Conservation (phyloP, 1,140 invertebrate genomes). For the Drosophila pectinifera region DNA sequence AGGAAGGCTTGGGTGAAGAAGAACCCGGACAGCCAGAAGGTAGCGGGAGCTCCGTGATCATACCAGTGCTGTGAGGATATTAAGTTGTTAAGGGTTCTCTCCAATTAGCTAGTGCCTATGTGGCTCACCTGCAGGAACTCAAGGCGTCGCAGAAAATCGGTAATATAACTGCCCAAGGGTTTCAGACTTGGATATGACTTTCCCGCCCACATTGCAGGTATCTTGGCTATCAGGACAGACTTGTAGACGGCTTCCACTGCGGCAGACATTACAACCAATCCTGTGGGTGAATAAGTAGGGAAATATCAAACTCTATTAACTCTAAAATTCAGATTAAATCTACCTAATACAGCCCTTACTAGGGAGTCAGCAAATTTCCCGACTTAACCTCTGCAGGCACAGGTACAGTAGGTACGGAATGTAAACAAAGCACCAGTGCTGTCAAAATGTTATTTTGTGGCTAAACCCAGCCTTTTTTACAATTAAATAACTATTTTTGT, state of each 20-base stretch:
- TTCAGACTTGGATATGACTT: constrained; percentile 97
- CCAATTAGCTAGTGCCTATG: no score
- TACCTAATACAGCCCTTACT: no score
- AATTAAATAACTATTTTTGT: no score
- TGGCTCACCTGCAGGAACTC: constrained; percentile 90
- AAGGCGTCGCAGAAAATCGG: constrained; percentile 93
- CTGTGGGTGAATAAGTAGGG: constrained; percentile 79
- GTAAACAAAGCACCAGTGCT: no score
- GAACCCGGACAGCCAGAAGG: constrained; percentile 97
- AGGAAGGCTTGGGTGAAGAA: constrained; percentile 98
- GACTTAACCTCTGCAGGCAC: no score
- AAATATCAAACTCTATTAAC: background rate
- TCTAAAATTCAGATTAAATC: no score
- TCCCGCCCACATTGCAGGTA: constrained; percentile 93
- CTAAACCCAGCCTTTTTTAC: no score
- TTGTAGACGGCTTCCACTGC: constrained; percentile 94
- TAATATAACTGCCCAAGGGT: constrained; percentile 95
- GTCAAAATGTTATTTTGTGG: no score
- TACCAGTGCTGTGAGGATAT: constrained; percentile 90
- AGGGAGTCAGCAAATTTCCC: no score
- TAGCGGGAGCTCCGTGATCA: constrained; percentile 90
- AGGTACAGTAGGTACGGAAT: no score
- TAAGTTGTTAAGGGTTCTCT: background rate
- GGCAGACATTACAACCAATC: constrained; percentile 93
- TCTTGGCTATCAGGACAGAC: constrained; percentile 93